Evolutionary conservation across 2,113 vertebrate species (phyloP).

Genomic region (Pelmatolapia mariae): DNA sequence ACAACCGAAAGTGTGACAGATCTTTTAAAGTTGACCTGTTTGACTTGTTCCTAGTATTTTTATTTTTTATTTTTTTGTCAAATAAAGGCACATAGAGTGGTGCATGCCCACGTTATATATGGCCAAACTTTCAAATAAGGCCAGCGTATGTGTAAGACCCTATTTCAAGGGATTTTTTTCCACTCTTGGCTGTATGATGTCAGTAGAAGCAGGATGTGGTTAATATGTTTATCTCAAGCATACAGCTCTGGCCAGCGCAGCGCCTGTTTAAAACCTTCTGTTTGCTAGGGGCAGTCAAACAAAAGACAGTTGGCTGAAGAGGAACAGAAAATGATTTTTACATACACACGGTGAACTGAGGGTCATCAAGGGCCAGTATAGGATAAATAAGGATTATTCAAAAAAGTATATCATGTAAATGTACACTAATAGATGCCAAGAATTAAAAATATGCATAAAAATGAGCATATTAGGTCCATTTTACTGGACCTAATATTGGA

Average conservation of each 20-base stretch:
- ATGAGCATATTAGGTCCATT: neutral
- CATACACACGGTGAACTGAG: neutral
- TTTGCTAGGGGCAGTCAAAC: neutral
- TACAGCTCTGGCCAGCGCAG: neutral
- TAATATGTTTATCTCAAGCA: neutral
- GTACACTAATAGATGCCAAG: neutral
- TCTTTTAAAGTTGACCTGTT: neutral
- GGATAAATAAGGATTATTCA: neutral
- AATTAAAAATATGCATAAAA: neutral
- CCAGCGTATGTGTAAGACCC: neutral
- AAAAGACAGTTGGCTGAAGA: neutral
- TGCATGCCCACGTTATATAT: neutral
- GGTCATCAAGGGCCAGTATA: neutral
- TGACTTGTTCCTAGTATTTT: neutral
- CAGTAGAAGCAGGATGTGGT: neutral
- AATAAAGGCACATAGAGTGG: neutral
- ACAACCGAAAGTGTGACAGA: neutral
- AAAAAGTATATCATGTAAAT: neutral
- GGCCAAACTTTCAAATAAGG: neutral
- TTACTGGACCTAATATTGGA: neutral
- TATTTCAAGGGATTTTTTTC: neutral
- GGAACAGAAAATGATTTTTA: neutral
- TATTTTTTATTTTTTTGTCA: neutral
- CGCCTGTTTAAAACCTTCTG: neutral
- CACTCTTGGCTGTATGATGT: neutral